Evolutionary conservation across 2,888 invertebrate species (phyloP).

Genomic region (Polyommatus iphigenia): DNA sequence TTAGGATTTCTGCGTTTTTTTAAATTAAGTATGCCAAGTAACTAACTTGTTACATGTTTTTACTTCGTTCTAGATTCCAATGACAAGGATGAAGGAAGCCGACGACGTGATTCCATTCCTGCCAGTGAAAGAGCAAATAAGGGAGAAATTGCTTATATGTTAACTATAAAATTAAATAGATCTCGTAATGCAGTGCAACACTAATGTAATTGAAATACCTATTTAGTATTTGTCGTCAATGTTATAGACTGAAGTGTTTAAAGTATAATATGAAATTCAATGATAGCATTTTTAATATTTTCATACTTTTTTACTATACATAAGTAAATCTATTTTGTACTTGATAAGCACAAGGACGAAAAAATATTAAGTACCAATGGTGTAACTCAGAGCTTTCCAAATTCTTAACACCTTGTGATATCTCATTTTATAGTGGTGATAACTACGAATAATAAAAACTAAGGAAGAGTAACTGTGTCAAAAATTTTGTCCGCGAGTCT

Average conservation of each 20-base stretch:
- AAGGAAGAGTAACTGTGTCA: too few species aligned
- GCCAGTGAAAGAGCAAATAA: slow-evolving; percentile 59
- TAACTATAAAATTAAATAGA: slow-evolving; percentile 34
- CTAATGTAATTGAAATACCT: neutral
- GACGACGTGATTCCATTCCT: slow-evolving; percentile 69
- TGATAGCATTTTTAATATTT: neutral
- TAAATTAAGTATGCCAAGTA: too few species aligned
- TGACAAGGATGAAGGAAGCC: slow-evolving; percentile 69
- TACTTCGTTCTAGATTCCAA: slow-evolving; percentile 62
- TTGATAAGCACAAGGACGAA: neutral
- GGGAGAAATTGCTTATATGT: slow-evolving; percentile 63
- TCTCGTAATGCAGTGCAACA: slow-evolving; percentile 34
- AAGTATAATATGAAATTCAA: neutral
- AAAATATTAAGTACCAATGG: neutral
- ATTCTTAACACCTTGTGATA: too few species aligned
- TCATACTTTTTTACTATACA: neutral
- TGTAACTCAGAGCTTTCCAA: neutral
- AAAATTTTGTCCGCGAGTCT: too few species aligned
- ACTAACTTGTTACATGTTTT: too few species aligned
- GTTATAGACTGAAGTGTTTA: neutral
- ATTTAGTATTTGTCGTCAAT: neutral
- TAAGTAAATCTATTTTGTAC: neutral
- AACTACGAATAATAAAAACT: too few species aligned
- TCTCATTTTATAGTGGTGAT: too few species aligned
- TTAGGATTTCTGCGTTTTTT: too few species aligned